These are phyloP conservation scores for Orgyia antiqua DNA, from an alignment of 2,888 invertebrate species.

Conservation along the genomic window DNA sequence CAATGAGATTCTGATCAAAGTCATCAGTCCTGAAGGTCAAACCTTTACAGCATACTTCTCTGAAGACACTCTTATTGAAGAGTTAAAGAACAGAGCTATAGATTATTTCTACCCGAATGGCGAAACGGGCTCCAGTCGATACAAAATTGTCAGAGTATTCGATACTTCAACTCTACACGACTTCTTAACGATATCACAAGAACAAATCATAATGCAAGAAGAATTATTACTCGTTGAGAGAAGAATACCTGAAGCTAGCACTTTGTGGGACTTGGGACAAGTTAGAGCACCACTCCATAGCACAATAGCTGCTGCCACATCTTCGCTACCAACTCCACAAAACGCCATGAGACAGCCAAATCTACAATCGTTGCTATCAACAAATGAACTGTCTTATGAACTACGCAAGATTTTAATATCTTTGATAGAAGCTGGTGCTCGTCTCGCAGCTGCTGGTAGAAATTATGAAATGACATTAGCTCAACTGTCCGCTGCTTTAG, in stretches of 20 bases:
- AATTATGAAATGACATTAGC: conserved; percentile 59
- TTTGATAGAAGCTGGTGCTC: conserved; percentile 63
- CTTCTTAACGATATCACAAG: conserved; percentile 56
- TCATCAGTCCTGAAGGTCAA: conserved; percentile 62
- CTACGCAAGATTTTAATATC: conserved; percentile 64
- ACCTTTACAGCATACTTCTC: conserved; percentile 51
- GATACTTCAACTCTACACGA: conserved; percentile 61
- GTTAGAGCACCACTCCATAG: conserved; percentile 59
- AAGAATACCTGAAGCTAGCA: conserved; percentile 54
- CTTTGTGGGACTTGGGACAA: conserved; percentile 62
- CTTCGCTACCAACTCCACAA: conserved; percentile 51
- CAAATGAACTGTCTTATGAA: conserved; percentile 63
- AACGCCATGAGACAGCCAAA: conserved; percentile 54
- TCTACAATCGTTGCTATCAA: conserved; percentile 60
- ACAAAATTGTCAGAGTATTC: conserved; percentile 57
- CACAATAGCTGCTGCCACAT: conserved; percentile 63
- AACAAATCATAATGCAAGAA: conserved; percentile 54
- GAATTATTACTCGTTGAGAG: conserved; percentile 59
- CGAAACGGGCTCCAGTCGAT: conserved; percentile 50
- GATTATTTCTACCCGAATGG: conserved; percentile 64
- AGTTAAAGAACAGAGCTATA: conserved; percentile 57
- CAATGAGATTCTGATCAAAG: conserved; percentile 51
- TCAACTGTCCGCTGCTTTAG: conserved; percentile 56
- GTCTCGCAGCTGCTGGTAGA: conserved; percentile 58
- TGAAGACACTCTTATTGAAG: conserved; percentile 61